phyloP scores from a whole-genome alignment of 2,888 invertebrate species.

The Pegoplata infirma region DNA sequence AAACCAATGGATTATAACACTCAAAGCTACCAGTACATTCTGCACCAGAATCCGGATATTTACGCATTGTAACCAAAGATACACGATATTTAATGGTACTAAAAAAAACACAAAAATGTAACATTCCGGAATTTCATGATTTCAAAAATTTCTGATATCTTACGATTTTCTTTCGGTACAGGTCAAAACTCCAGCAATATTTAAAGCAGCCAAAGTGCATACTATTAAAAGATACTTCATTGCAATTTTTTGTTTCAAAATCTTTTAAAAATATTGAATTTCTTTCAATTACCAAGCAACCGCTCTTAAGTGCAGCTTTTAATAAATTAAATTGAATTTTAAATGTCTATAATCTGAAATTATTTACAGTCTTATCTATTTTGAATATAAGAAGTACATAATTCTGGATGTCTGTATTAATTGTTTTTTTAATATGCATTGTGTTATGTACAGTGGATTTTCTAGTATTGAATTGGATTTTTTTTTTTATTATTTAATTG shows the following conservation, averaged over 20 bases:
- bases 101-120: constrained; percentile 2
- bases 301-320: constrained; percentile 54
- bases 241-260: neutral
- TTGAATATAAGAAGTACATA: constrained; percentile 1
- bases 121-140: neutral
- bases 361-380: constrained; percentile 43
- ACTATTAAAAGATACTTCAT: constrained; percentile 55
- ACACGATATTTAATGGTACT: constrained; percentile 71
- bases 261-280: neutral
- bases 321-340: constrained; percentile 47
- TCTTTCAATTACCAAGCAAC: constrained; percentile 32
- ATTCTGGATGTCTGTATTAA: constrained; percentile 3
- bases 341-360: constrained; percentile 31
- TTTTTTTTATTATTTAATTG: neutral
- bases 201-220: constrained; percentile 36
- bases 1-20: constrained; percentile 68
- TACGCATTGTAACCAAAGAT: constrained; percentile 72
- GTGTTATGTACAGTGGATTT: neutral
- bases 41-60: constrained; percentile 62
- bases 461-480: constrained; percentile 16
- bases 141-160: constrained; percentile 62
- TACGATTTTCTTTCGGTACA: constrained; percentile 73
- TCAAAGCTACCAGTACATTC: constrained; percentile 57
- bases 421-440: constrained; percentile 2
- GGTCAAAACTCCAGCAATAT: constrained; percentile 54